These are phyloP conservation scores for Nasonovia ribisnigri DNA, from an alignment of 2,888 invertebrate species.

Conservation along the genomic window DNA sequence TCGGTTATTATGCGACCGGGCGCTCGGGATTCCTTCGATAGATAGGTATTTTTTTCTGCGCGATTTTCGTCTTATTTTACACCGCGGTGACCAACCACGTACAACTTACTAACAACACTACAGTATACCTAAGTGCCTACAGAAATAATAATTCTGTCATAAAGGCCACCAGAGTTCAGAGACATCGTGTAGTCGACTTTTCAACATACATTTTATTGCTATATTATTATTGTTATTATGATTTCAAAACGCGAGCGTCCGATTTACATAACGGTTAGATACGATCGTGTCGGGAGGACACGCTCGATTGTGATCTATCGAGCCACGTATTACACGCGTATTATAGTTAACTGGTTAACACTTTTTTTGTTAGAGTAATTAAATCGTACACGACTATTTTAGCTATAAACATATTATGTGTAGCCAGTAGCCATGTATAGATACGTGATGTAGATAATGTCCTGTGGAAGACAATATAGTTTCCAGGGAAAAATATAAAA, in stretches of 20 bases:
- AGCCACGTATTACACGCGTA: neutral
- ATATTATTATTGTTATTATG: neutral
- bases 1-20: neutral
- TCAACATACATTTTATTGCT: neutral
- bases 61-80: neutral
- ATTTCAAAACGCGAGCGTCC: neutral
- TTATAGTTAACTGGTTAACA: neutral
- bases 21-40: neutral
- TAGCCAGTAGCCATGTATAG: neutral
- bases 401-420: neutral
- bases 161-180: neutral
- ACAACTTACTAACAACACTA: neutral
- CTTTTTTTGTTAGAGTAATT: neutral
- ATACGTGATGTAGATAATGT: neutral
- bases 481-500: no score
- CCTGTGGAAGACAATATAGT: no score
- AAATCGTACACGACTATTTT: neutral
- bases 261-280: neutral
- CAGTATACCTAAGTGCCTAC: neutral
- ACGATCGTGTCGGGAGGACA: neutral
- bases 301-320: neutral
- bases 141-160: neutral
- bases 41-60: neutral
- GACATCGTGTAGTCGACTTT: neutral
- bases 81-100: neutral